Conservation (phyloP, 2,888 invertebrate genomes). For the Acanthosepion pharaonis region DNA sequence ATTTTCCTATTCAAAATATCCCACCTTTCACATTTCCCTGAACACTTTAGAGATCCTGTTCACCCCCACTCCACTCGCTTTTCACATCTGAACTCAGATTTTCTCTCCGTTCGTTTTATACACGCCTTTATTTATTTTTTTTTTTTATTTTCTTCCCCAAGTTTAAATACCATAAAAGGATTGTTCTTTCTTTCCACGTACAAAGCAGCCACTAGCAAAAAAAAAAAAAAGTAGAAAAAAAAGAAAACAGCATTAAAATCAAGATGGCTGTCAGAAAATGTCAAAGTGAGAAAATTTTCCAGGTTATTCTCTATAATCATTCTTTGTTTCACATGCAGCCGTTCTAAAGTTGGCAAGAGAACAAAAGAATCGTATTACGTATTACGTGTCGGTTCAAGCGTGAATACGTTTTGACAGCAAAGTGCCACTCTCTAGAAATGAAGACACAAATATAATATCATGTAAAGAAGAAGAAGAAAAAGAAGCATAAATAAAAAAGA, state of each 20-base stretch:
- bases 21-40: not conserved
- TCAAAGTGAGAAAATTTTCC: not conserved
- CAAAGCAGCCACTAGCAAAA: not conserved
- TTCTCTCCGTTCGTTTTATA: not conserved
- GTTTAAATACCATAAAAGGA: not conserved
- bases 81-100: not conserved
- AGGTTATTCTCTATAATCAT: not conserved
- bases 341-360: not conserved
- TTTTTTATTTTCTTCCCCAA: not conserved
- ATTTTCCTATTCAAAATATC: not conserved
- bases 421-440: not conserved
- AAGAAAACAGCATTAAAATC: not conserved
- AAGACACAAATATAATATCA: not conserved
- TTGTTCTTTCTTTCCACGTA: not conserved
- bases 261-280: not conserved
- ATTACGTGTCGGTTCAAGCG: not conserved
- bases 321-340: not conserved
- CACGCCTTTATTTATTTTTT: not conserved
- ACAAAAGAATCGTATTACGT: not conserved
- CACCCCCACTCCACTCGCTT: not conserved
- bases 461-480: not conserved
- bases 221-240: not conserved
- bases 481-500: not conserved
- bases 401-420: not conserved
- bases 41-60: not conserved